These are phyloP conservation scores for Danio aesculapii DNA, from an alignment of 2,797 vertebrate species.

Conservation along the genomic window DNA sequence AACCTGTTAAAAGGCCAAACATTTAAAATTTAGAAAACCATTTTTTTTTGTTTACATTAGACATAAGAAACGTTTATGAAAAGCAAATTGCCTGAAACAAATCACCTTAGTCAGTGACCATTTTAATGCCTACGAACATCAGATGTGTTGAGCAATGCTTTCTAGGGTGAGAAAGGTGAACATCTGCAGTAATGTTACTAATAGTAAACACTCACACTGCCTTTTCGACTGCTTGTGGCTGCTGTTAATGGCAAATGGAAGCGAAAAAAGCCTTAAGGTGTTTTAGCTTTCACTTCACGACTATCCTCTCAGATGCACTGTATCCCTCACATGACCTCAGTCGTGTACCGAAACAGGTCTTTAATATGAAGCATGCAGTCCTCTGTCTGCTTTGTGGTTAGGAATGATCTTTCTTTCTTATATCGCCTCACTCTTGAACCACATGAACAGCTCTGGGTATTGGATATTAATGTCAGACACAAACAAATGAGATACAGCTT, in stretches of 20 bases:
- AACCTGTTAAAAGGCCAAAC: no score
- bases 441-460: not conserved
- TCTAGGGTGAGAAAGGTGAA: not conserved
- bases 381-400: not conserved
- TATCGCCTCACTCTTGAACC: not conserved
- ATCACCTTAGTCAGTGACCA: not conserved
- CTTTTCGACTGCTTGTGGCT: not conserved
- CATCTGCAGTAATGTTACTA: not conserved
- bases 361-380: conserved; percentile 3
- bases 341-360: not conserved
- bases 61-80: no score
- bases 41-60: no score
- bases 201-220: not conserved
- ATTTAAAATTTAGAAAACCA: no score
- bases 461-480: not conserved
- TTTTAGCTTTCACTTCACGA: not conserved
- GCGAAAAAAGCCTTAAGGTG: not conserved
- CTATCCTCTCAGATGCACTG: conserved; percentile 6
- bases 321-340: conserved; percentile 38
- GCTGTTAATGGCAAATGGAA: not conserved
- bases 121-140: not conserved
- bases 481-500: not conserved
- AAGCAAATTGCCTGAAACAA: not conserved
- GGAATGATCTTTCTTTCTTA: not conserved
- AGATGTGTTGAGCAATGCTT: not conserved